These are phyloP conservation scores for Australoheros scitulus DNA, from an alignment of 2,113 vertebrate species.

Conservation along the genomic window DNA sequence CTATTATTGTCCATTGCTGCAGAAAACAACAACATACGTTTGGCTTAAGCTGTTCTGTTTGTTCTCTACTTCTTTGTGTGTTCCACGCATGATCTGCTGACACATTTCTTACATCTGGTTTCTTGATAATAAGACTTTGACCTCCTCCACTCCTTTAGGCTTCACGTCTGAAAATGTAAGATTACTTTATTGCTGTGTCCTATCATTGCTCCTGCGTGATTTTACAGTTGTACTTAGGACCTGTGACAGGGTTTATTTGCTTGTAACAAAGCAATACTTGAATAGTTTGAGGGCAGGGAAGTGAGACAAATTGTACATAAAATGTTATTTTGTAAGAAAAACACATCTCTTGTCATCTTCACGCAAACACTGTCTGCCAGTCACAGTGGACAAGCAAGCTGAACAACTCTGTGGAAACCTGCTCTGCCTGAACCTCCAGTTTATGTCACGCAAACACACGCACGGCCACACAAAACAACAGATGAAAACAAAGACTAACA, in stretches of 20 bases:
- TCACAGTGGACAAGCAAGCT: slow-evolving; percentile 52
- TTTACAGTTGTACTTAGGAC: slow-evolving; percentile 33
- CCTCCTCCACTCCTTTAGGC: slow-evolving; percentile 35
- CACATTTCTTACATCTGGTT: not conserved
- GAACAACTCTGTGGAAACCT: slow-evolving; percentile 58
- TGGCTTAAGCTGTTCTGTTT: not conserved
- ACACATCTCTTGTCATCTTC: slow-evolving; percentile 16
- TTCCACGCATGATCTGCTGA: not conserved
- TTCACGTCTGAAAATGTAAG: not conserved
- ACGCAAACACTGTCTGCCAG: slow-evolving; percentile 16
- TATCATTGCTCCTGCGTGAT: not conserved
- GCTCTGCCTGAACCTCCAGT: slow-evolving; percentile 67
- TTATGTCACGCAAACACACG: not conserved
- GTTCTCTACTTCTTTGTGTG: not conserved
- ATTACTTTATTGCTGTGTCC: slow-evolving; percentile 23
- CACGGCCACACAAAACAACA: not conserved
- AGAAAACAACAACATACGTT: not conserved
- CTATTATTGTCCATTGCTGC: rapidly evolving
- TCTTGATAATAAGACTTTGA: slow-evolving; percentile 37
- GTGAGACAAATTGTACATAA: not conserved
- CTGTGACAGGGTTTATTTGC: not conserved
- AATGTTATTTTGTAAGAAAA: slow-evolving; percentile 9
- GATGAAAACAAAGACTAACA: not conserved
- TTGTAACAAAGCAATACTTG: not conserved
- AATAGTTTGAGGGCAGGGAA: not conserved